These are phyloP conservation scores for Panagrolaimus sp. DNA, from an alignment of 1,140 invertebrate species.

Conservation along the genomic window DNA sequence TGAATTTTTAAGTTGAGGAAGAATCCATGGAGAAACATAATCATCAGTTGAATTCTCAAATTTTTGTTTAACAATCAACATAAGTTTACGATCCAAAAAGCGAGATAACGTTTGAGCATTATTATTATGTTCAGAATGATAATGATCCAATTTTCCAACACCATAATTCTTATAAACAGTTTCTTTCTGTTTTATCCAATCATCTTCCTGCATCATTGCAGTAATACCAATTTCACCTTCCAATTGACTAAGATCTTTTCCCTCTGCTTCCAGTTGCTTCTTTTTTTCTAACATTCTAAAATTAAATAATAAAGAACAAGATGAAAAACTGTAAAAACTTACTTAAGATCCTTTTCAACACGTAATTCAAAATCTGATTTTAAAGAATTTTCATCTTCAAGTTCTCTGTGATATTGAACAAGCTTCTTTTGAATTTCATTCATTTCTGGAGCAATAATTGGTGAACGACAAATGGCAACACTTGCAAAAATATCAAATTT, in stretches of 20 bases:
- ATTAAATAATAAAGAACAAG: not conserved
- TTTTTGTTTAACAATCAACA: slow-evolving; percentile 8
- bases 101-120: not conserved
- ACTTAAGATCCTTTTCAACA: slow-evolving; percentile 8
- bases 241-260: slow-evolving; percentile 11
- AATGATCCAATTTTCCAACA: not conserved
- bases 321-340: not conserved
- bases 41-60: not conserved
- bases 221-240: slow-evolving; percentile 18
- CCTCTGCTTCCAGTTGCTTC: not conserved
- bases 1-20: slow-evolving; percentile 2
- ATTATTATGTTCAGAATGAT: not conserved
- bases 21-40: slow-evolving; percentile 16
- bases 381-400: slow-evolving; percentile 10
- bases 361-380: slow-evolving; percentile 18
- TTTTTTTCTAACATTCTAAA: slow-evolving; percentile 10
- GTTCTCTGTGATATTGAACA: not conserved
- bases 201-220: slow-evolving; percentile 16
- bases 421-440: slow-evolving; percentile 4
- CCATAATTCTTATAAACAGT: not conserved
- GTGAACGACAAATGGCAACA: slow-evolving; percentile 11
- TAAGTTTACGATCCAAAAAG: not conserved
- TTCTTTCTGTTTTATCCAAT: slow-evolving; percentile 4
- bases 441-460: slow-evolving; percentile 4
- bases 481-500: slow-evolving; percentile 16